Percentiles rank a stretch among this genome's conserved stretches.
phyloP scores from a whole-genome alignment of 30 jellyfish, hydroid and myxozoan species.

The Aurelia sp. region DNA sequence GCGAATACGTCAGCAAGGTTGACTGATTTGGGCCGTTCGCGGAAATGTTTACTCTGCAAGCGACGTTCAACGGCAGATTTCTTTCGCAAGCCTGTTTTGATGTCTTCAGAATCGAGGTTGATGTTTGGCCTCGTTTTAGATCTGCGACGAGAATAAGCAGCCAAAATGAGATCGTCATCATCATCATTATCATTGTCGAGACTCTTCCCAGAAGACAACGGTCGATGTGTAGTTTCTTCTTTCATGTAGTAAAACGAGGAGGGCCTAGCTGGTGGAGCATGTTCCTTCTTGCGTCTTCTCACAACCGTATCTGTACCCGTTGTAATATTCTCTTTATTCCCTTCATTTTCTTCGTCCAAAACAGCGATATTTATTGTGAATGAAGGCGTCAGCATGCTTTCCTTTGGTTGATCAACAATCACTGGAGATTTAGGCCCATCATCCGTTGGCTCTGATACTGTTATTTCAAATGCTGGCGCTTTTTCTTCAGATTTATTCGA shows the following conservation, averaged over 20 bases:
- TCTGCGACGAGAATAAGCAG: conserved; percentile 5
- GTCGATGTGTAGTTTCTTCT: not conserved
- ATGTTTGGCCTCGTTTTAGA: conserved; percentile 27
- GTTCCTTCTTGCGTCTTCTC: conserved; percentile 59
- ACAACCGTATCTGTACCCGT: conserved; percentile 47
- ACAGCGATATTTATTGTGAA: not conserved
- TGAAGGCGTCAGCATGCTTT: not conserved
- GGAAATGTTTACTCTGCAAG: conserved; percentile 25
- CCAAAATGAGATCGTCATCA: conserved; percentile 11
- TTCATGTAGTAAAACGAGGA: conserved; percentile 34
- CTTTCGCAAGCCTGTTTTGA: conserved; percentile 60
- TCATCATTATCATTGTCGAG: not conserved
- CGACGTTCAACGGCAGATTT: conserved; percentile 72
- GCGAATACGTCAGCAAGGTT: conserved; percentile 51
- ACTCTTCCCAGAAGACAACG: not conserved
- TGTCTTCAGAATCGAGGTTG: conserved; percentile 65
- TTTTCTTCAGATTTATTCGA: conserved; percentile 3
- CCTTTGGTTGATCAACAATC: not conserved
- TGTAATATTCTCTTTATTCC: not conserved
- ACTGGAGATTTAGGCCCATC: conserved; percentile 2
- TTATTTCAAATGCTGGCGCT: conserved; percentile 21
- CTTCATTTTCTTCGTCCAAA: not conserved
- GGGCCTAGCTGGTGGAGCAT: conserved; percentile 64
- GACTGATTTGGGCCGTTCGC: conserved; percentile 73
- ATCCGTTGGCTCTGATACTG: conserved; percentile 35